A percentile compares a stretch with the other conserved stretches of the same genome.
Conservation (phyloP, 1,140 invertebrate genomes). For the Cotesia typhae region DNA sequence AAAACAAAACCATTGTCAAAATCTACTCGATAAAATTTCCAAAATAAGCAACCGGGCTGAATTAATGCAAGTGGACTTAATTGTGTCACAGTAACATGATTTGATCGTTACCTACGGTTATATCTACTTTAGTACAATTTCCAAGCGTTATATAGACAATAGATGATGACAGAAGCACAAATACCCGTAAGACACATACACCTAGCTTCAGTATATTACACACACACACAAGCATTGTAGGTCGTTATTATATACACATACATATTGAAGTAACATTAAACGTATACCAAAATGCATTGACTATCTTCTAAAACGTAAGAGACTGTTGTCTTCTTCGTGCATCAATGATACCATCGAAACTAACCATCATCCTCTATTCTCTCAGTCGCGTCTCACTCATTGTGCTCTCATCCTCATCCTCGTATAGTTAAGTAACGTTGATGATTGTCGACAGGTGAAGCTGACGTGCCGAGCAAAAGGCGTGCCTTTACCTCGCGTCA, state of each 20-base stretch:
- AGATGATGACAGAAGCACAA: too few relatives aligned
- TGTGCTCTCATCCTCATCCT: background rate
- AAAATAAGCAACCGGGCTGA: background rate
- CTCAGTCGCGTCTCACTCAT: background rate
- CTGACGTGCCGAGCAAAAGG: constrained; percentile 79
- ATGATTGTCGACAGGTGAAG: constrained; percentile 56
- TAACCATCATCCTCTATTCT: background rate
- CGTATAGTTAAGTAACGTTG: background rate
- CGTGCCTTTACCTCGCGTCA: constrained; percentile 83
- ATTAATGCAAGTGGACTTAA: constrained; percentile 12
- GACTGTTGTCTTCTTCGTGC: too few relatives aligned
- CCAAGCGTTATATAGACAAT: too few relatives aligned
- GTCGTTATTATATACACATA: too few relatives aligned
- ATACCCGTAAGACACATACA: too few relatives aligned
- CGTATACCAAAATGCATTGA: too few relatives aligned
- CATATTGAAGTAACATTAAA: too few relatives aligned
- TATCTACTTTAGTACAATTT: too few relatives aligned
- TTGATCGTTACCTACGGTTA: constrained; percentile 6
- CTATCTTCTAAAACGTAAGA: too few relatives aligned
- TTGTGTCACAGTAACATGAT: background rate
- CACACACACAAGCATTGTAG: too few relatives aligned
- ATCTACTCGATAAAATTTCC: background rate
- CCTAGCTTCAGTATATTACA: too few relatives aligned
- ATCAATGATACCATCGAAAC: too few relatives aligned
- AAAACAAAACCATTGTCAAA: background rate